Conservation (phyloP, 2,797 vertebrate genomes). For the Sebastiscus albofasciatus region DNA sequence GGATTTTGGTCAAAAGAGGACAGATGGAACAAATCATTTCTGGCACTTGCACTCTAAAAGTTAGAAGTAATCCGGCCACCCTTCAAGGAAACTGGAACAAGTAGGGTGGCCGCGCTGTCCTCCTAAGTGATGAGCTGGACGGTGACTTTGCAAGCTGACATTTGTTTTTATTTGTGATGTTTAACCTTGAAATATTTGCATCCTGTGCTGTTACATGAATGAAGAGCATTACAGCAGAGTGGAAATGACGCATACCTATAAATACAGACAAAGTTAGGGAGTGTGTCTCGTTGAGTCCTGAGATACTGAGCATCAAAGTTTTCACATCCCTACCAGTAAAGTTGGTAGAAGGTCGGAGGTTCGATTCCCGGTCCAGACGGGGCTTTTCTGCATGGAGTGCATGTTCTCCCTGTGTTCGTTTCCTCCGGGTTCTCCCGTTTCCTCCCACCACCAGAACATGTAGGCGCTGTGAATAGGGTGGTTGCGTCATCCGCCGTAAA, state of each 20-base stretch:
- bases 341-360: background rate
- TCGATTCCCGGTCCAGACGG: background rate
- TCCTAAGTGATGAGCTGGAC: conserved; percentile 35
- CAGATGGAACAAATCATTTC: conserved; percentile 73
- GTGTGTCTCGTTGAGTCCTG: background rate
- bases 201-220: background rate
- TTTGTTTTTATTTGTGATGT: conserved; percentile 8
- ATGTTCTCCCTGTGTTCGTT: background rate
- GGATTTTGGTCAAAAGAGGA: conserved; percentile 65
- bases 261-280: background rate
- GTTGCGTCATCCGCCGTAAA: background rate
- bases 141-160: conserved; percentile 12
- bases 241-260: background rate
- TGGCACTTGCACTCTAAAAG: conserved; percentile 46
- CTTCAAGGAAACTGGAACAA: conserved; percentile 56
- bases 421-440: background rate
- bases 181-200: conserved; percentile 16
- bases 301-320: background rate
- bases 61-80: conserved; percentile 46
- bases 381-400: background rate
- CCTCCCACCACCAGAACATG: background rate
- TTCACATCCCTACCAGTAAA: background rate
- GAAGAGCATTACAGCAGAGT: background rate
- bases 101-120: conserved; percentile 13
- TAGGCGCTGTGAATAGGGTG: background rate